Conservation (phyloP, 2,797 vertebrate genomes). For the Sciurus carolinensis region DNA sequence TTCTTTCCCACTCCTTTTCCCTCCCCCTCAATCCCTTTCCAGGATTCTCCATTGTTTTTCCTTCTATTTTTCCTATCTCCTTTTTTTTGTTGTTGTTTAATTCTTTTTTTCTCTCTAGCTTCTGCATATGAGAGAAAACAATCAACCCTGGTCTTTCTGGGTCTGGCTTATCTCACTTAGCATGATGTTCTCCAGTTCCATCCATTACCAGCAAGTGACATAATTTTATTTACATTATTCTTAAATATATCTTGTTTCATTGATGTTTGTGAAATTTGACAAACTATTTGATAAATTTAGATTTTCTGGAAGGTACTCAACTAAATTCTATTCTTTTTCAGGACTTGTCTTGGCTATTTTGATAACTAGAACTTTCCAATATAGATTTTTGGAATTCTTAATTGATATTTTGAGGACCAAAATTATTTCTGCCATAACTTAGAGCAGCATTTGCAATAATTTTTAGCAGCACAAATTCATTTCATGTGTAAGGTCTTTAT, state of each 20-base stretch:
- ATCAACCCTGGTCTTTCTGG: no score
- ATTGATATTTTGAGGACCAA: background rate
- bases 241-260: slow-evolving; percentile 48
- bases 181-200: no score
- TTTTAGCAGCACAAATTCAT: slow-evolving; percentile 35
- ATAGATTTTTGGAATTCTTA: background rate
- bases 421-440: background rate
- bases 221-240: background rate
- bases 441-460: slow-evolving; percentile 14
- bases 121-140: no score
- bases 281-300: slow-evolving; percentile 9
- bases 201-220: no score
- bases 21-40: no score
- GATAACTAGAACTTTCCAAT: background rate
- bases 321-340: slow-evolving; percentile 2
- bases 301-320: slow-evolving; percentile 1
- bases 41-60: no score
- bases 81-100: no score
- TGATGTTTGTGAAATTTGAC: slow-evolving; percentile 37
- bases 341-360: background rate
- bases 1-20: no score
- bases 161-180: no score
- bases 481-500: background rate
- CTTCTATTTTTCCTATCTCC: no score
- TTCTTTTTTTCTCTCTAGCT: no score